Evolutionary conservation across 2,888 invertebrate species (phyloP).

Genomic region (Latrodectus elegans): DNA sequence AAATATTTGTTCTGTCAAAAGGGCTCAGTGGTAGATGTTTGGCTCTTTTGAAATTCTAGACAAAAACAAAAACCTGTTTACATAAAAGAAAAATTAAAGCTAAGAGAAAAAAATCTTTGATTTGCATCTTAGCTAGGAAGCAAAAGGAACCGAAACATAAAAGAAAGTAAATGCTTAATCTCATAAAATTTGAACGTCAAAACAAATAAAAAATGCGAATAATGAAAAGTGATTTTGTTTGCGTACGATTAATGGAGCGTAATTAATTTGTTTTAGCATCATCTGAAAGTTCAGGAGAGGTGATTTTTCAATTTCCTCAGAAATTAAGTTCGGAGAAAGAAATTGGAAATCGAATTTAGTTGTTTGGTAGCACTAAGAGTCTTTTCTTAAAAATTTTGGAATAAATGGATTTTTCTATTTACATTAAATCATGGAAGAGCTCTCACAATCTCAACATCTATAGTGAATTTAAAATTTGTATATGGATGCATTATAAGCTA

Average conservation of each 20-base stretch:
- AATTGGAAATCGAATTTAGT: constrained; percentile 60
- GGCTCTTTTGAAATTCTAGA: neutral
- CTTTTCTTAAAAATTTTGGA: neutral
- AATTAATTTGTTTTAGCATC: constrained; percentile 64
- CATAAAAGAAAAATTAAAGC: neutral
- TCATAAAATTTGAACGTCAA: constrained; percentile 24
- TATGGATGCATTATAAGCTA: too few species aligned
- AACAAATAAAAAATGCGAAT: constrained; percentile 18
- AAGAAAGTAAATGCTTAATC: constrained; percentile 62
- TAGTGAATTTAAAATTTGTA: too few species aligned
- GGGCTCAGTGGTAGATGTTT: too few species aligned
- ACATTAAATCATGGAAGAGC: too few species aligned
- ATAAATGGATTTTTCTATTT: too few species aligned
- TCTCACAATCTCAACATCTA: too few species aligned
- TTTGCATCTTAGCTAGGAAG: neutral
- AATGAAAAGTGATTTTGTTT: constrained; percentile 65
- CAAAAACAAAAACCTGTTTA: neutral
- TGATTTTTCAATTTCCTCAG: constrained; percentile 13
- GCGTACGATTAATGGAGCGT: constrained; percentile 57
- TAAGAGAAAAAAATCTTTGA: neutral
- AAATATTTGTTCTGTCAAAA: too few species aligned
- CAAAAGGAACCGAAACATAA: constrained; percentile 12
- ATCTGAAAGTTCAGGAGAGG: constrained; percentile 12
- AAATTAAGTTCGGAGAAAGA: constrained; percentile 30
- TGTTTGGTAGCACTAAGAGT: constrained; percentile 9